phyloP scores from a whole-genome alignment of 2,113 vertebrate genomes.

The Brachypodius melanocephalos region DNA sequence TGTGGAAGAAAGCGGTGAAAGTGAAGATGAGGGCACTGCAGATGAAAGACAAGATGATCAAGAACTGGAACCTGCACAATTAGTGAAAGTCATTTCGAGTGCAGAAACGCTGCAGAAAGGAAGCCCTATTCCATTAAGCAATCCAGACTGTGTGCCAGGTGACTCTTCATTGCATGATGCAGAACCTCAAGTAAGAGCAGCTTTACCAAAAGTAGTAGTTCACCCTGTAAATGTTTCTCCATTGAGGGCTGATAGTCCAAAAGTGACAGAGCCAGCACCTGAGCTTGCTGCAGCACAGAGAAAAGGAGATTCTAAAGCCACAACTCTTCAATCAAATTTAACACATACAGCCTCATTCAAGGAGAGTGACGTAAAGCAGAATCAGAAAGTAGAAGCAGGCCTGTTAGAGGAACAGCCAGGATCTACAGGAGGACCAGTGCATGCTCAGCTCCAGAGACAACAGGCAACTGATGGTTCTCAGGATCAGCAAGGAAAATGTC shows the following conservation, averaged over 20 bases:
- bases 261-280: slow-evolving; percentile 76
- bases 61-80: slow-evolving; percentile 80
- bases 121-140: slow-evolving; percentile 61
- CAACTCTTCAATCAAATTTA: slow-evolving; percentile 69
- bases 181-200: slow-evolving; percentile 79
- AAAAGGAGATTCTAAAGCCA: slow-evolving; percentile 80
- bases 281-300: slow-evolving; percentile 81
- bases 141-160: slow-evolving; percentile 60
- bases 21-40: slow-evolving; percentile 87
- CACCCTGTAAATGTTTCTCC: slow-evolving; percentile 87
- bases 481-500: slow-evolving; percentile 89
- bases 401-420: slow-evolving; percentile 81
- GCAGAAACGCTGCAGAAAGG: slow-evolving; percentile 76
- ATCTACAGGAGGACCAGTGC: slow-evolving; percentile 69
- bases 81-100: slow-evolving; percentile 68
- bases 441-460: slow-evolving; percentile 93
- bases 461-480: slow-evolving; percentile 94
- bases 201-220: slow-evolving; percentile 92
- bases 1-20: slow-evolving; percentile 90
- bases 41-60: slow-evolving; percentile 78
- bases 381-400: slow-evolving; percentile 70
- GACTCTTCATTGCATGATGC: slow-evolving; percentile 73
- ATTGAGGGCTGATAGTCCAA: slow-evolving; percentile 84
- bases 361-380: slow-evolving; percentile 78
- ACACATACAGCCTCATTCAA: slow-evolving; percentile 75